These are phyloP conservation scores for Karalla daura DNA, from an alignment of 2,797 vertebrate species.

Conservation along the genomic window DNA sequence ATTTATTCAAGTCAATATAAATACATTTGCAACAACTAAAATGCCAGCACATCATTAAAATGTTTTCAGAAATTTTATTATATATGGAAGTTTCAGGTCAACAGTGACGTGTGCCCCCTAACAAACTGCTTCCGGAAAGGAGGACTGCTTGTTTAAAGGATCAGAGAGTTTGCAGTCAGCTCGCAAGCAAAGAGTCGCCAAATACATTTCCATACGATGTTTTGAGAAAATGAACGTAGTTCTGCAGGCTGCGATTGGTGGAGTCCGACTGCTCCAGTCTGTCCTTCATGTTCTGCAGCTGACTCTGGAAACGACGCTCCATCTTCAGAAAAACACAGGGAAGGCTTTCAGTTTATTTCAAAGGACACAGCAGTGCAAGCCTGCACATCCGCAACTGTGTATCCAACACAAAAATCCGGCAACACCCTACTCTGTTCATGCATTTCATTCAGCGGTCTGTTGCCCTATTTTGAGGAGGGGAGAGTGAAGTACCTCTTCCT, in stretches of 20 bases:
- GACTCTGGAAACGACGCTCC: slow-evolving; percentile 87
- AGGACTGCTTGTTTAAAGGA: neutral
- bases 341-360: neutral
- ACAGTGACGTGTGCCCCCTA: neutral
- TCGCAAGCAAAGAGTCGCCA: slow-evolving; percentile 84
- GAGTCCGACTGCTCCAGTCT: slow-evolving; percentile 92
- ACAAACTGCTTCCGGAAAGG: neutral
- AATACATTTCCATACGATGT: slow-evolving; percentile 91
- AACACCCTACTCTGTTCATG: neutral
- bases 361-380: no score
- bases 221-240: slow-evolving; percentile 94
- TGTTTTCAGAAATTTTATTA: neutral
- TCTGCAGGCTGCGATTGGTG: slow-evolving; percentile 94
- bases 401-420: neutral
- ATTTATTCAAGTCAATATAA: slow-evolving; percentile 19
- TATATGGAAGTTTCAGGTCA: slow-evolving; percentile 11
- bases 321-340: slow-evolving; percentile 73
- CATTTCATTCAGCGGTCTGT: no score
- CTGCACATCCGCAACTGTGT: neutral
- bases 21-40: neutral
- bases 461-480: neutral
- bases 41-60: neutral
- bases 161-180: slow-evolving; percentile 62
- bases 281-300: slow-evolving; percentile 91
- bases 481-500: slow-evolving; percentile 83